Evolutionary conservation across 2,888 invertebrate species (phyloP).

Genomic region (Amiota communis): DNA sequence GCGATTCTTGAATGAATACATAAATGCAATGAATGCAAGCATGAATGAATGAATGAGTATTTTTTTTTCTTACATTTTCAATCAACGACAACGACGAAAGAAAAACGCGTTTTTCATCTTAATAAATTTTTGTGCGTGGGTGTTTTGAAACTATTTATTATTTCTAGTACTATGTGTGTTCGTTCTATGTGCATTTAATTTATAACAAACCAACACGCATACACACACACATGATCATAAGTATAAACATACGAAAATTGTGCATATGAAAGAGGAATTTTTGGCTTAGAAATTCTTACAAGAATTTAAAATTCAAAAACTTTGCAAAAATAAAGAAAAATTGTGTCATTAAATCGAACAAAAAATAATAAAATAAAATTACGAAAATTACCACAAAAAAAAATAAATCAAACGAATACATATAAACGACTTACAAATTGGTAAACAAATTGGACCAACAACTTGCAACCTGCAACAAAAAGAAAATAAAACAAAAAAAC

Average conservation of each 20-base stretch:
- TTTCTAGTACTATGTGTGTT: not conserved
- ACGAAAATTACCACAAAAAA: constrained; percentile 8
- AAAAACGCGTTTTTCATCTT: constrained; percentile 26
- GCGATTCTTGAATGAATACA: too few species aligned
- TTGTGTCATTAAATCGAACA: constrained; percentile 19
- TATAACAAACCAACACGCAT: not conserved
- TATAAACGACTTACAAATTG: constrained; percentile 25
- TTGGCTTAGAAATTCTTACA: too few species aligned
- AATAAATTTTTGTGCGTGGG: constrained; percentile 19
- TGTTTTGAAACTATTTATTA: constrained; percentile 11
- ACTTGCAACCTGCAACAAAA: not conserved
- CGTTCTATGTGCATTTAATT: not conserved
- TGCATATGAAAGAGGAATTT: too few species aligned
- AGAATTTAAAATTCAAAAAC: too few species aligned
- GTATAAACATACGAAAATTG: too few species aligned
- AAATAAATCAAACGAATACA: constrained; percentile 6
- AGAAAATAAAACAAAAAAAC: not conserved
- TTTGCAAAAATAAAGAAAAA: not conserved
- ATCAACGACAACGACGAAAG: constrained; percentile 18
- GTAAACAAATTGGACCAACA: constrained; percentile 22
- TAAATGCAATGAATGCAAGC: too few species aligned
- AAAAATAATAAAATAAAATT: not conserved
- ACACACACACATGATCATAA: too few species aligned
- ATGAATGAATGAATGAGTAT: too few species aligned
- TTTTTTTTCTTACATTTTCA: constrained; percentile 2